Conservation (phyloP, 2,797 vertebrate genomes). For the Sebastes kiyomatsui region DNA sequence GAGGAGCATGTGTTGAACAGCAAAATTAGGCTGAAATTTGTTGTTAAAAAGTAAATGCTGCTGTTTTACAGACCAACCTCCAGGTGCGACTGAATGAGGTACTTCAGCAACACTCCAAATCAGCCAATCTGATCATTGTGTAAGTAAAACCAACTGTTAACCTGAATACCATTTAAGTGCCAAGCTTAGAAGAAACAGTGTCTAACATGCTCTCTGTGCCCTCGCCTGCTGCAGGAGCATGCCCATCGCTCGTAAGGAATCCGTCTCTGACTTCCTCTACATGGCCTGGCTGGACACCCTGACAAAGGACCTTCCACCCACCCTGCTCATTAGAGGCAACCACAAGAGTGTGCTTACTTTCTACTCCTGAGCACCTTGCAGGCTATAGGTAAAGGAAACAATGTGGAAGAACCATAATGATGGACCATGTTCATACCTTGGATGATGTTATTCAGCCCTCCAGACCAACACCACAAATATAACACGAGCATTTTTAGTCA, state of each 20-base stretch:
- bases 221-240: constrained; percentile 86
- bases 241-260: constrained; percentile 95
- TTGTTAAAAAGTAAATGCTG: neutral
- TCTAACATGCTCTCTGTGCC: constrained; percentile 8
- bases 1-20: too few relatives aligned
- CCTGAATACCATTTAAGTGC: neutral
- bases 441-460: constrained; percentile 13
- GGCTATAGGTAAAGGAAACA: neutral
- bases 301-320: constrained; percentile 93
- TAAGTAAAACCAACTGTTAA: constrained; percentile 80
- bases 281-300: constrained; percentile 97
- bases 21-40: neutral
- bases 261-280: constrained; percentile 93
- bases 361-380: constrained; percentile 88
- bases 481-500: neutral
- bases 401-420: constrained; percentile 1
- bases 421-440: constrained; percentile 10
- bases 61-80: constrained; percentile 87
- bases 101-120: constrained; percentile 90
- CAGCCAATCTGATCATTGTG: constrained; percentile 94
- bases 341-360: constrained; percentile 98
- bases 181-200: neutral
- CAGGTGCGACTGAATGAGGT: constrained; percentile 96
- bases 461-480: neutral
- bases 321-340: constrained; percentile 94